phyloP scores from a whole-genome alignment of 1,140 invertebrate genomes.

The Helicoverpa zea region DNA sequence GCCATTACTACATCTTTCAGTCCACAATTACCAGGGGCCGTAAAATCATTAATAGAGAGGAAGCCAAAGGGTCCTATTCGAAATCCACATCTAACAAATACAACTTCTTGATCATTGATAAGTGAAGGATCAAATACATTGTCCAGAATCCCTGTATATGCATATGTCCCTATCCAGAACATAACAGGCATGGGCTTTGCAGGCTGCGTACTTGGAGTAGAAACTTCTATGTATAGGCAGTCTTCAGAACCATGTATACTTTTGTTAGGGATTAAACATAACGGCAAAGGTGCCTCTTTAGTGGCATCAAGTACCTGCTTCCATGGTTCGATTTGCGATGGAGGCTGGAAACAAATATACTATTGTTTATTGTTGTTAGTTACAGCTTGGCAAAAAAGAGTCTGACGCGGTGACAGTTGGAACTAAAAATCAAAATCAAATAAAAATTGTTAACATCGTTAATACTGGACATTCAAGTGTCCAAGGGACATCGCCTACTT shows the following conservation, averaged over 20 bases:
- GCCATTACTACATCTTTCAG: constrained; percentile 88
- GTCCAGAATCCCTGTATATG: constrained; percentile 64
- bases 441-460: no score
- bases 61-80: constrained; percentile 79
- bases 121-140: constrained; percentile 65
- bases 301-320: constrained; percentile 70
- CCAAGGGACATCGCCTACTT: no score
- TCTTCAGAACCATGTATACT: constrained; percentile 72
- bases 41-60: constrained; percentile 75
- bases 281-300: constrained; percentile 61
- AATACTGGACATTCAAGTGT: no score
- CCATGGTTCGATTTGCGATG: constrained; percentile 67
- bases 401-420: no score
- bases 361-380: neutral
- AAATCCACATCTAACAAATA: constrained; percentile 75
- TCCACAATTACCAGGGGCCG: constrained; percentile 88
- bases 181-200: constrained; percentile 75
- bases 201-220: constrained; percentile 67
- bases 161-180: constrained; percentile 78
- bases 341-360: constrained; percentile 70
- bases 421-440: no score
- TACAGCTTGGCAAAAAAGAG: no score
- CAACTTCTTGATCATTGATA: constrained; percentile 69
- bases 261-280: constrained; percentile 50
- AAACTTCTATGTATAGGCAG: constrained; percentile 77